These are phyloP conservation scores for Zosterops hypoxanthus DNA, from an alignment of 2,113 vertebrate species.

Conservation along the genomic window DNA sequence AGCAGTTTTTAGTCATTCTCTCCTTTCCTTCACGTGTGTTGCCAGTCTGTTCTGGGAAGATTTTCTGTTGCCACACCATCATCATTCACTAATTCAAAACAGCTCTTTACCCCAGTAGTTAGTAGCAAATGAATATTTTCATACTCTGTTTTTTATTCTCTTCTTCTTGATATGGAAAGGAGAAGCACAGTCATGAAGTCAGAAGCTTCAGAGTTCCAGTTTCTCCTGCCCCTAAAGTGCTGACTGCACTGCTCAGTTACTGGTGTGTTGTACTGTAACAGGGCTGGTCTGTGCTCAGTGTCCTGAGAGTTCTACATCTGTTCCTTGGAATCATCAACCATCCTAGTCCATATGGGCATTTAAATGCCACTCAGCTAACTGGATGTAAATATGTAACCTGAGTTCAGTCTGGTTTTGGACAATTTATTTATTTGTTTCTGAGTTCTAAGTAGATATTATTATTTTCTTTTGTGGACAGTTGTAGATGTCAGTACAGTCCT, in stretches of 20 bases:
- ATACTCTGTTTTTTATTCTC: not conserved
- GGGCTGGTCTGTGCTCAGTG: not conserved
- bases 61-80: not conserved
- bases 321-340: not conserved
- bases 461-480: not conserved
- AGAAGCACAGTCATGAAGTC: not conserved
- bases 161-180: not conserved
- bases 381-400: not conserved
- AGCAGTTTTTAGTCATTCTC: not conserved
- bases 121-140: not conserved
- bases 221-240: conserved; percentile 18
- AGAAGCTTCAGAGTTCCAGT: not conserved
- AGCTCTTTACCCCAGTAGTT: not conserved
- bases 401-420: not conserved
- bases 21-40: not conserved
- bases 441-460: not conserved
- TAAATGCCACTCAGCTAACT: not conserved
- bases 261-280: not conserved
- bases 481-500: not conserved
- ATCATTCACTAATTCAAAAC: not conserved
- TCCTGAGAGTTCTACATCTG: not conserved
- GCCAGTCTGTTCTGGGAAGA: not conserved
- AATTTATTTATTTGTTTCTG: not conserved
- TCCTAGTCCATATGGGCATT: not conserved
- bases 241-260: not conserved